Percentiles rank a stretch among this genome's conserved stretches.
Conservation (phyloP, 2,888 invertebrate genomes). For the Coelinius sp. region DNA sequence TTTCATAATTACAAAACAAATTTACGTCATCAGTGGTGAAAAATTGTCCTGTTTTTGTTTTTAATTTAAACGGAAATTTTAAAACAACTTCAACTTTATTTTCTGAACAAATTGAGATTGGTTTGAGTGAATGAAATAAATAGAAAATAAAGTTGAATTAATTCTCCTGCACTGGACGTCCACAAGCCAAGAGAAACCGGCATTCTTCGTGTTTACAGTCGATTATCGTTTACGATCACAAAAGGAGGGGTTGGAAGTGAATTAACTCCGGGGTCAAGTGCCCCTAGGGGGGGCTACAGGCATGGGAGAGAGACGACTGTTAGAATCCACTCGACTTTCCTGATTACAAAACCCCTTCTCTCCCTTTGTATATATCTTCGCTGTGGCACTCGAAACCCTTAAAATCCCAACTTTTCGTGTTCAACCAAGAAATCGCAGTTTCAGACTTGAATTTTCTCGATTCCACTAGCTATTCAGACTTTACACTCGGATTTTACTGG, state of each 20-base stretch:
- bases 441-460: slow-evolving; percentile 31
- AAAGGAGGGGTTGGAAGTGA: slow-evolving; percentile 7
- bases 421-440: slow-evolving; percentile 24
- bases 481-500: background rate
- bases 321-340: slow-evolving; percentile 25
- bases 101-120: background rate
- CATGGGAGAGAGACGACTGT: slow-evolving; percentile 22
- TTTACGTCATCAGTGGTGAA: background rate
- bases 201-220: slow-evolving; percentile 23
- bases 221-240: slow-evolving; percentile 32
- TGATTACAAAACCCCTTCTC: slow-evolving; percentile 13
- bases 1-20: background rate
- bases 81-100: too few relatives aligned
- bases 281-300: background rate
- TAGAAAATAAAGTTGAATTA: slow-evolving; percentile 16
- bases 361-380: background rate
- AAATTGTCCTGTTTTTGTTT: too few relatives aligned
- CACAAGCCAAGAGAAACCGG: background rate
- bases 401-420: slow-evolving; percentile 31
- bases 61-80: too few relatives aligned
- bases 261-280: slow-evolving; percentile 34
- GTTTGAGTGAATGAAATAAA: background rate
- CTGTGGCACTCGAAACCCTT: slow-evolving; percentile 14
- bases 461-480: background rate
- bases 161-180: background rate